Conservation (phyloP, 2,113 vertebrate genomes). For the Deroptyus accipitrinus region DNA sequence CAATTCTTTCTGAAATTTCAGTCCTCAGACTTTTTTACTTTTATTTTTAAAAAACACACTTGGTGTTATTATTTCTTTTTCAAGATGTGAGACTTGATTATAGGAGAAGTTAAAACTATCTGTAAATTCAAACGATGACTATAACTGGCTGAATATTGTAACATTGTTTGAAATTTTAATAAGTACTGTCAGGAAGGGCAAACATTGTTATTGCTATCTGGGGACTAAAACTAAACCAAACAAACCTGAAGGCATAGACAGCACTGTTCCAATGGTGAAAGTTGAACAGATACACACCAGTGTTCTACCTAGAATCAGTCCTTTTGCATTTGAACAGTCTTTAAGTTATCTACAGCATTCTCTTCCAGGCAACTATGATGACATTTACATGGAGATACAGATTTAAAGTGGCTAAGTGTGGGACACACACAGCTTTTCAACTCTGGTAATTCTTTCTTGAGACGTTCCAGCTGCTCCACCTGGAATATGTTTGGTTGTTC, state of each 20-base stretch:
- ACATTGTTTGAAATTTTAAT: conserved; percentile 41
- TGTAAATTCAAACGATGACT: conserved; percentile 45
- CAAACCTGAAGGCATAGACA: conserved; percentile 41
- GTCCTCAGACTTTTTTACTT: neutral
- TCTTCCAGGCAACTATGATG: conserved; percentile 21
- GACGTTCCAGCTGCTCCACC: conserved; percentile 88
- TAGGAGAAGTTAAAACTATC: neutral
- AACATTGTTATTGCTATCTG: conserved; percentile 76
- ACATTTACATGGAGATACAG: conserved; percentile 65
- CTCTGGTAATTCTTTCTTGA: conserved; percentile 86
- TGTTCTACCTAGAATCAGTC: neutral
- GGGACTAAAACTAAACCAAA: conserved; percentile 38
- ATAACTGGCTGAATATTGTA: conserved; percentile 63
- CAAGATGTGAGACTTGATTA: conserved; percentile 9
- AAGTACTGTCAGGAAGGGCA: conserved; percentile 53
- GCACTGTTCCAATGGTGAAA: conserved; percentile 14
- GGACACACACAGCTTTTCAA: conserved; percentile 84
- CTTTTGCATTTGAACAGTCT: conserved; percentile 48
- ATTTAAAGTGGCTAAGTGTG: conserved; percentile 78
- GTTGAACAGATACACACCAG: neutral
- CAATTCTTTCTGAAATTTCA: neutral
- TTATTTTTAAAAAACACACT: neutral
- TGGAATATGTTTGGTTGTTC: conserved; percentile 93
- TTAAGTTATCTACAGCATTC: conserved; percentile 65
- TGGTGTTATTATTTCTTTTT: neutral